Conservation (phyloP, 2,113 vertebrate species). For the Catharus minimus region DNA sequence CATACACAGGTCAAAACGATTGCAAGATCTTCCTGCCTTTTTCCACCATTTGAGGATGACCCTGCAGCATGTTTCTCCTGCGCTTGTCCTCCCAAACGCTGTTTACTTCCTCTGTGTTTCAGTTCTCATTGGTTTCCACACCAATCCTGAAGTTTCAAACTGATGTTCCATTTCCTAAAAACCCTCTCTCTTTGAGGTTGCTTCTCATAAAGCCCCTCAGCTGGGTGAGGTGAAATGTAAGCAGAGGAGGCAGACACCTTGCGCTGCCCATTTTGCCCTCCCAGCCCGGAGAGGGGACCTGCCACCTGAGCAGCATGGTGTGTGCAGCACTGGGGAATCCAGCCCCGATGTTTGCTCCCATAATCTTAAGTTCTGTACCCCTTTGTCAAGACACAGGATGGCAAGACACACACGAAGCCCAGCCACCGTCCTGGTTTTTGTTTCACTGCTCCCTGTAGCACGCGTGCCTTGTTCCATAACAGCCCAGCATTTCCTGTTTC, state of each 20-base stretch:
- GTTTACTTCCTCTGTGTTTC: background rate
- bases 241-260: background rate
- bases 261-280: background rate
- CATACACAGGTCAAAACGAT: background rate
- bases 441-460: background rate
- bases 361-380: background rate
- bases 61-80: background rate
- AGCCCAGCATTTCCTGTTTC: background rate
- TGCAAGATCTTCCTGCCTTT: background rate
- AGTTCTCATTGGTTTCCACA: background rate
- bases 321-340: background rate
- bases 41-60: background rate
- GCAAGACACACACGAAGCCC: rapidly evolving
- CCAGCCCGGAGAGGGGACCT: rapidly evolving
- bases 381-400: rapidly evolving
- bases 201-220: background rate
- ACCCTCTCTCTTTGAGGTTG: background rate
- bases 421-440: rapidly evolving
- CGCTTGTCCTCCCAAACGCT: background rate
- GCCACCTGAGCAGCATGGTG: rapidly evolving
- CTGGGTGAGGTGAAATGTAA: background rate
- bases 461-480: too few relatives aligned
- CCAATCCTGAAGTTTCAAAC: background rate
- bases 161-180: background rate
- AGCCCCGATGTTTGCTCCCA: background rate